Evolutionary conservation across 2,797 vertebrate genomes (phyloP).

Genomic region (Moxostoma hubbsi): DNA sequence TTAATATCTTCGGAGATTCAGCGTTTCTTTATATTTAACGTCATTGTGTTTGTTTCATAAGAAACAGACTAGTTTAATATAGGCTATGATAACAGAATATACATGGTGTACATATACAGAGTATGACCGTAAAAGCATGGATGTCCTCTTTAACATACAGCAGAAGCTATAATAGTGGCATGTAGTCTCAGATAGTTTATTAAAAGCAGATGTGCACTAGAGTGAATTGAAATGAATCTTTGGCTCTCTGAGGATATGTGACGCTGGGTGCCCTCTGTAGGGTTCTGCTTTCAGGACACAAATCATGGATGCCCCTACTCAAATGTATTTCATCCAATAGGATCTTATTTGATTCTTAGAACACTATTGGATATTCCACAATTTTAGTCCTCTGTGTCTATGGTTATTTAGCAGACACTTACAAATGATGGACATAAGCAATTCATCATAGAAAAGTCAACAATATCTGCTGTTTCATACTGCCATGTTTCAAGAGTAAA

Average conservation of each 20-base stretch:
- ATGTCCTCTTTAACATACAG: not conserved
- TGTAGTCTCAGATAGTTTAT: not conserved
- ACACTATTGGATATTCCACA: not conserved
- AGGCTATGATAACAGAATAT: no score
- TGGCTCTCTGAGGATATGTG: not conserved
- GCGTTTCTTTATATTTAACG: no score
- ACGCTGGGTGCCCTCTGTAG: not conserved
- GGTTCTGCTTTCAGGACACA: constrained; percentile 12
- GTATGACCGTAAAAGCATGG: no score
- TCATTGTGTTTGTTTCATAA: no score
- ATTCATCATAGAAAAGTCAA: no score
- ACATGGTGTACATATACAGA: no score
- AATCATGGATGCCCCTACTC: not conserved
- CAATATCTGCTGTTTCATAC: no score
- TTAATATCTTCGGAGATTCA: no score
- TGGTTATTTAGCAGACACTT: no score
- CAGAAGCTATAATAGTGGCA: not conserved
- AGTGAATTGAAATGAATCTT: not conserved
- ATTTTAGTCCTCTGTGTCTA: no score
- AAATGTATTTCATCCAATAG: not conserved
- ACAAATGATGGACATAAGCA: no score
- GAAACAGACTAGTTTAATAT: not conserved
- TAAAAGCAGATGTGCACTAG: not conserved
- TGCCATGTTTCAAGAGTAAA: no score
- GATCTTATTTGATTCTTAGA: not conserved